These are phyloP conservation scores for Tethya wilhelma DNA, from an alignment of 37 sponge, comb jelly and placozoan species.

Conservation along the genomic window DNA sequence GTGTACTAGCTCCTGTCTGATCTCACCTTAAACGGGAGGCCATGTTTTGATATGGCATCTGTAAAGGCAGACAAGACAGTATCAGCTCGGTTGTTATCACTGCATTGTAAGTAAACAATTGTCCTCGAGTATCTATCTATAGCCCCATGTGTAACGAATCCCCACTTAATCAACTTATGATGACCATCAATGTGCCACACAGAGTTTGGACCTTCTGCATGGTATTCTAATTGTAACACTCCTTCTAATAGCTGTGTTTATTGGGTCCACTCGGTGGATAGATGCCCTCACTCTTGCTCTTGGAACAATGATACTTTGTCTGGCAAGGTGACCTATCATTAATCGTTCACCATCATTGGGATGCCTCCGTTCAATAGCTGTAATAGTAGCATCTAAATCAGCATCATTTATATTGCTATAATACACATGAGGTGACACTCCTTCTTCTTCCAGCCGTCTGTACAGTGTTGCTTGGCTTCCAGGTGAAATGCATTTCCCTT, in stretches of 20 bases:
- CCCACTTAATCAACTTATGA: slow-evolving; percentile 60
- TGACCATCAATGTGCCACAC: slow-evolving; percentile 67
- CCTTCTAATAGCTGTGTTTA: slow-evolving; percentile 12
- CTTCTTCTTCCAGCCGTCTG: not conserved
- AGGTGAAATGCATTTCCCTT: no score
- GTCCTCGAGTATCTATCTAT: slow-evolving; percentile 65
- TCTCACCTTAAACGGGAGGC: slow-evolving; percentile 27
- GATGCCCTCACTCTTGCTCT: slow-evolving; percentile 27
- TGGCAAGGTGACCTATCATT: slow-evolving; percentile 3
- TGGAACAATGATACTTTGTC: slow-evolving; percentile 8
- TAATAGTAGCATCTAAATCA: not conserved
- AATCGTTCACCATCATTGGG: slow-evolving; percentile 24
- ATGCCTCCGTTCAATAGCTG: not conserved
- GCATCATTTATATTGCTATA: not conserved
- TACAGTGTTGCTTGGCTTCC: slow-evolving; percentile 22
- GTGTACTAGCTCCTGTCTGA: slow-evolving; percentile 42
- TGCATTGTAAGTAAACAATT: slow-evolving; percentile 31
- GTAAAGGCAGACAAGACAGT: slow-evolving; percentile 41
- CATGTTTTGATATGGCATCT: slow-evolving; percentile 25
- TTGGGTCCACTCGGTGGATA: slow-evolving; percentile 45
- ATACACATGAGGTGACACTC: not conserved
- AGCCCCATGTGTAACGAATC: slow-evolving; percentile 55
- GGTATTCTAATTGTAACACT: slow-evolving; percentile 34
- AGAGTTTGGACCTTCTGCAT: slow-evolving; percentile 44
- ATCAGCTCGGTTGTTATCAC: slow-evolving; percentile 40